These are phyloP conservation scores for Plusia festucae DNA, from an alignment of 2,888 invertebrate genomes.

Conservation along the genomic window DNA sequence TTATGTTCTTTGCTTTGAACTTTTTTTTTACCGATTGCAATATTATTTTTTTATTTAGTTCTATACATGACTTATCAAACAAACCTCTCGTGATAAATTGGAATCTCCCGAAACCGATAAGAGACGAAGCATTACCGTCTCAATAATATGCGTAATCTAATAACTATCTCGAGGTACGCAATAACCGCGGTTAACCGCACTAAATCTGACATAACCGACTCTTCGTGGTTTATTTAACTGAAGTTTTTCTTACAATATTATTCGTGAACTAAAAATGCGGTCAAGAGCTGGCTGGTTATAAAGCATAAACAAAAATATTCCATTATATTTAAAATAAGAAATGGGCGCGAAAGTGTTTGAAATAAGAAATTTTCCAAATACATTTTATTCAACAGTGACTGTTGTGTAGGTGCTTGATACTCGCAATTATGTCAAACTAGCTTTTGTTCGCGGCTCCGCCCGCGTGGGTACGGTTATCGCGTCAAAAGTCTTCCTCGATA, in stretches of 20 bases:
- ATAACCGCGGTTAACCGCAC: conserved; percentile 54
- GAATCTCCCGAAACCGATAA: conserved; percentile 3
- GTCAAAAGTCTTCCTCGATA: too few relatives aligned
- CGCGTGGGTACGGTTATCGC: too few relatives aligned
- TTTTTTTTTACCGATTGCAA: too few relatives aligned
- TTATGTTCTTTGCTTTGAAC: too few relatives aligned
- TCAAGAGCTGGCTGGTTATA: conserved; percentile 40
- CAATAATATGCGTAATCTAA: conserved; percentile 37
- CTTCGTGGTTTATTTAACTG: conserved; percentile 31
- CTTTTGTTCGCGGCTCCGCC: too few relatives aligned
- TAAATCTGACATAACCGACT: conserved; percentile 56
- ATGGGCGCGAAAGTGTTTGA: too few relatives aligned
- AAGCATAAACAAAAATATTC: background rate
- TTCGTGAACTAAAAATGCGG: conserved; percentile 36
- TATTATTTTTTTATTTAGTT: too few relatives aligned
- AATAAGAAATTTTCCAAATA: too few relatives aligned
- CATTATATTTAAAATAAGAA: too few relatives aligned
- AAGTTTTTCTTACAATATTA: conserved; percentile 29
- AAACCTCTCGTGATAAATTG: background rate
- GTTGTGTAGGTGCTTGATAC: too few relatives aligned
- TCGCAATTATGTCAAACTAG: too few relatives aligned
- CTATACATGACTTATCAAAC: background rate
- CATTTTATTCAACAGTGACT: too few relatives aligned
- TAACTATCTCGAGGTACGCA: conserved; percentile 49
- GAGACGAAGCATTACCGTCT: conserved; percentile 19